Evolutionary conservation across 2,888 invertebrate genomes (phyloP).

Genomic region (Emmelina monodactyla): DNA sequence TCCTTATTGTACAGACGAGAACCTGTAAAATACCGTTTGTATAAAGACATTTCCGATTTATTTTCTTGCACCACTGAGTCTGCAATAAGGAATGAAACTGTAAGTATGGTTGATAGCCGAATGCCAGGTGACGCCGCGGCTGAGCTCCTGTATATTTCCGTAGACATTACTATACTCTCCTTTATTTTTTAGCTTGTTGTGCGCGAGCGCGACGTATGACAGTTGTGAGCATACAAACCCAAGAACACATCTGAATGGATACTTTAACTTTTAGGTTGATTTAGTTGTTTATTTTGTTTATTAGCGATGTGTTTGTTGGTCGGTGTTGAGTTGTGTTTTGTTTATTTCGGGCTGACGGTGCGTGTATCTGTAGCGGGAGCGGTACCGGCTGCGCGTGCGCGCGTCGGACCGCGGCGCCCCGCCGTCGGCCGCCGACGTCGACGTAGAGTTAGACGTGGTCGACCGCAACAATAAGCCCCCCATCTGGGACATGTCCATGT

Average conservation of each 20-base stretch:
- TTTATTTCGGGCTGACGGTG: constrained; percentile 73
- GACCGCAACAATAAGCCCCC: constrained; percentile 98
- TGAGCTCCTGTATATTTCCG: constrained; percentile 29
- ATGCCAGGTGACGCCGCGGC: constrained; percentile 40
- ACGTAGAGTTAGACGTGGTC: constrained; percentile 97
- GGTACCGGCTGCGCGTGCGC: constrained; percentile 94
- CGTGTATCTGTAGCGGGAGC: constrained; percentile 91
- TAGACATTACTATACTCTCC: constrained; percentile 30
- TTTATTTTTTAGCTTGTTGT: constrained; percentile 57
- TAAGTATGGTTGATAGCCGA: constrained; percentile 41
- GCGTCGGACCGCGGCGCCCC: constrained; percentile 95
- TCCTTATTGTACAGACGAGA: constrained; percentile 1
- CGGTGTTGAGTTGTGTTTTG: constrained; percentile 68
- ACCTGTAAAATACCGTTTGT: constrained; percentile 1
- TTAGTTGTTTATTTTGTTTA: constrained; percentile 41
- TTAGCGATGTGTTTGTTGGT: constrained; percentile 47
- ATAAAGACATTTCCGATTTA: constrained; percentile 60
- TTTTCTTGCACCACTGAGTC: constrained; percentile 73
- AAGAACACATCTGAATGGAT: not conserved
- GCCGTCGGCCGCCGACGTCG: constrained; percentile 93
- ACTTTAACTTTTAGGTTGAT: constrained; percentile 21
- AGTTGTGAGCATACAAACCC: constrained; percentile 1
- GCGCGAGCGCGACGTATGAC: constrained; percentile 47
- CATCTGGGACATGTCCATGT: constrained; percentile 93
- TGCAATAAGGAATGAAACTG: constrained; percentile 75